These are phyloP conservation scores for Parnassius apollo DNA, from an alignment of 2,888 invertebrate genomes.

Conservation along the genomic window DNA sequence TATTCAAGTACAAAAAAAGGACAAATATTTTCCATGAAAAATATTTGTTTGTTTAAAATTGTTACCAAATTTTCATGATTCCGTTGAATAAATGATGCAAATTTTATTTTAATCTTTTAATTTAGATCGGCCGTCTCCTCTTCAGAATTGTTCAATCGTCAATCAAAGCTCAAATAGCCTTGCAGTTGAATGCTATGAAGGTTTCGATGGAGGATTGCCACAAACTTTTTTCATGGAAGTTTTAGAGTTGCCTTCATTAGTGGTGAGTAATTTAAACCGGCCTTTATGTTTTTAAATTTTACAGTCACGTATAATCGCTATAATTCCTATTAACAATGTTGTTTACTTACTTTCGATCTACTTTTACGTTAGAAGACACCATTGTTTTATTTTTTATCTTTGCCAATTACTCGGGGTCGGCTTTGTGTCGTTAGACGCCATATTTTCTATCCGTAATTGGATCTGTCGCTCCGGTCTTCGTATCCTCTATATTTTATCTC, in stretches of 20 bases:
- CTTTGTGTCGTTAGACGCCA: conserved; percentile 22
- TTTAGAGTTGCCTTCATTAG: conserved; percentile 84
- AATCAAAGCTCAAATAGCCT: conserved; percentile 85
- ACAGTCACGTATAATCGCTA: background rate
- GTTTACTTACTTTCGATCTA: conserved; percentile 6
- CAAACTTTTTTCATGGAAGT: conserved; percentile 91
- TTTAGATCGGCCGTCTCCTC: conserved; percentile 90
- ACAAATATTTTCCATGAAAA: no score
- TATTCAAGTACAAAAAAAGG: no score
- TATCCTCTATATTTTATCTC: conserved; percentile 4
- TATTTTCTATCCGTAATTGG: conserved; percentile 26
- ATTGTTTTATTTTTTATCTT: conserved; percentile 19
- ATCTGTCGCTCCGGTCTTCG: conserved; percentile 17
- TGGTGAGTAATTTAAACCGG: conserved; percentile 43
- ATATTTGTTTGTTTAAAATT: no score
- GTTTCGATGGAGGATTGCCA: conserved; percentile 92
- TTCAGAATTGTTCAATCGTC: conserved; percentile 91
- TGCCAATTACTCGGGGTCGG: conserved; percentile 22
- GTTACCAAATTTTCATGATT: no score
- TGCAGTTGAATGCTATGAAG: conserved; percentile 90
- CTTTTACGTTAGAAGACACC: conserved; percentile 1
- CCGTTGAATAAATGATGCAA: no score
- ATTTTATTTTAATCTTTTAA: background rate
- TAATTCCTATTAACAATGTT: background rate
- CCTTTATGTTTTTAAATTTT: background rate